These are phyloP conservation scores for Tipula lateralis DNA, from an alignment of 2,888 invertebrate genomes.

Conservation along the genomic window DNA sequence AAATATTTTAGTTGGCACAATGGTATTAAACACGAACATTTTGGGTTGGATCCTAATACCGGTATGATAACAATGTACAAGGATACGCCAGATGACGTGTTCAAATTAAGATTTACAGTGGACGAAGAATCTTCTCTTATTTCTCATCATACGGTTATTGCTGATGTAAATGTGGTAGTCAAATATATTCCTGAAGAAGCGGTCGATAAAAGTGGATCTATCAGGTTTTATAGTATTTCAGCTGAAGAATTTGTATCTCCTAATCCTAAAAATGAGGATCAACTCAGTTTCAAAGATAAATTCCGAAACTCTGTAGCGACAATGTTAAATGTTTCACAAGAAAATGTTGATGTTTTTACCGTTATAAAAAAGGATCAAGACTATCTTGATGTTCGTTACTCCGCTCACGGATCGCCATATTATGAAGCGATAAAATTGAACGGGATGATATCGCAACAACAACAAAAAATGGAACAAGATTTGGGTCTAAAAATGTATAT, in stretches of 20 bases:
- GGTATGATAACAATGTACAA: conserved; percentile 86
- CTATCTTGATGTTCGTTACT: conserved; percentile 76
- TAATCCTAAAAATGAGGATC: conserved; percentile 41
- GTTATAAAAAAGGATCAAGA: conserved; percentile 65
- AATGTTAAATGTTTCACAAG: conserved; percentile 69
- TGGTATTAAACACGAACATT: conserved; percentile 55
- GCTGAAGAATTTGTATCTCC: conserved; percentile 80
- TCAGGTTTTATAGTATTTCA: conserved; percentile 73
- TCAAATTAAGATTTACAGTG: conserved; percentile 68
- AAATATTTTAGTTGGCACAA: conserved; percentile 74
- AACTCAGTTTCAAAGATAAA: conserved; percentile 45
- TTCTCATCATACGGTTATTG: conserved; percentile 65
- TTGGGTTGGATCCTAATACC: conserved; percentile 66
- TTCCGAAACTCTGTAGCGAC: conserved; percentile 57
- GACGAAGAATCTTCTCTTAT: conserved; percentile 61
- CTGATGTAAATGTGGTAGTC: conserved; percentile 81
- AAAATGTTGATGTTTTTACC: conserved; percentile 91
- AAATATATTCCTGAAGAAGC: conserved; percentile 87
- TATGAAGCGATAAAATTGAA: conserved; percentile 84
- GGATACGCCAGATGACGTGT: conserved; percentile 70
- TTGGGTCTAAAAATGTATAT: conserved; percentile 72
- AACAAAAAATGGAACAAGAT: conserved; percentile 65
- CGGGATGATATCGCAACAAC: conserved; percentile 70
- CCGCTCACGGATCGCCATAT: conserved; percentile 92
- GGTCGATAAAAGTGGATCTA: conserved; percentile 86